These are phyloP conservation scores for Alosa sapidissima DNA, from an alignment of 2,797 vertebrate genomes.

Conservation along the genomic window DNA sequence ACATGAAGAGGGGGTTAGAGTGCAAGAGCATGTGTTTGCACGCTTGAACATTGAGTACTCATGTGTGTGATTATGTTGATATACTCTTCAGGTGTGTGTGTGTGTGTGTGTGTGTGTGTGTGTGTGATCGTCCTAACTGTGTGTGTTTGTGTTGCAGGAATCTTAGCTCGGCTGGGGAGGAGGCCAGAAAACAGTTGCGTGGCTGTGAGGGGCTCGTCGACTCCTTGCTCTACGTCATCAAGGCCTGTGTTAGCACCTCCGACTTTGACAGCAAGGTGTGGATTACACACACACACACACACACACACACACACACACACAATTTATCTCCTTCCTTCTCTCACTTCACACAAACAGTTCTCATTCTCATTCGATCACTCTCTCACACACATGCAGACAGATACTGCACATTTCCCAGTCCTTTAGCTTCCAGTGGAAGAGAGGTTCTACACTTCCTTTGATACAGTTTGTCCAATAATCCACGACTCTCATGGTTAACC, in stretches of 20 bases:
- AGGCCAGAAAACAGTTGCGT: conserved; percentile 94
- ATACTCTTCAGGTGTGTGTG: background rate
- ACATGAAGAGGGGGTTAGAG: conserved; percentile 40
- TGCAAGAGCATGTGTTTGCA: background rate
- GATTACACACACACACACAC: conserved; percentile 39
- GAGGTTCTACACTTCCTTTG: background rate
- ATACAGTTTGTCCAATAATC: background rate
- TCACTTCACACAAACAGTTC: background rate
- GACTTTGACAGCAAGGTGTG: conserved; percentile 98
- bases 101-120: conserved; percentile 27
- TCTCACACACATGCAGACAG: background rate
- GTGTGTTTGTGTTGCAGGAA: conserved; percentile 77
- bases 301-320: conserved; percentile 17
- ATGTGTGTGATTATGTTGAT: background rate
- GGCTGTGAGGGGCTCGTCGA: conserved; percentile 94
- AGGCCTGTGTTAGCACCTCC: conserved; percentile 96
- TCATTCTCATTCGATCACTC: background rate
- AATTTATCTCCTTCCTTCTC: background rate
- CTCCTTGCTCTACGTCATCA: conserved; percentile 94
- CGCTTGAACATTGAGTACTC: background rate
- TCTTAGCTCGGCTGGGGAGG: conserved; percentile 94
- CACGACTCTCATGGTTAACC: background rate
- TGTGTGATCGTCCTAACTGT: background rate
- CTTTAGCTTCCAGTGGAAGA: background rate
- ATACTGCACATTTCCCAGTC: background rate